These are phyloP conservation scores for Listronotus bonariensis DNA, from an alignment of 1,140 invertebrate genomes.

Conservation along the genomic window DNA sequence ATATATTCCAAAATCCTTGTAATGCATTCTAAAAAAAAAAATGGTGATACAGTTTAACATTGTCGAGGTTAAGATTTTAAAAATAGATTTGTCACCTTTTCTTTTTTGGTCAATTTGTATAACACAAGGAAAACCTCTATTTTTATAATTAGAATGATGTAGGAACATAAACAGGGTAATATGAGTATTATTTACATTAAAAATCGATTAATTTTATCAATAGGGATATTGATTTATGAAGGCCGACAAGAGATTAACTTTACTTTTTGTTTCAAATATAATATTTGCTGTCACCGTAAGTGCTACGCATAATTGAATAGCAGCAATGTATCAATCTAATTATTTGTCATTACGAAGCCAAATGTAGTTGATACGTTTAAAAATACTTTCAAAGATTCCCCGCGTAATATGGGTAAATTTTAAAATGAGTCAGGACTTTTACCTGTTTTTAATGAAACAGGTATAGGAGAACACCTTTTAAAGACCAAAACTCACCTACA, in stretches of 20 bases:
- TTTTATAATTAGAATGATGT: not conserved
- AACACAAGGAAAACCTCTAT: too few species aligned
- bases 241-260: not conserved
- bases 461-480: not conserved
- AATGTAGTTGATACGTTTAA: too few species aligned
- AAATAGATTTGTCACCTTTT: not conserved
- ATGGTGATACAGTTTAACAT: too few species aligned
- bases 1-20: too few species aligned
- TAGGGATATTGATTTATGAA: conserved; percentile 4
- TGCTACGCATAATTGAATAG: not conserved
- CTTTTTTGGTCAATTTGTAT: not conserved
- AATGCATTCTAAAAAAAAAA: too few species aligned
- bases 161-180: not conserved
- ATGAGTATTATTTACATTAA: not conserved
- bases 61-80: too few species aligned
- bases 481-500: not conserved
- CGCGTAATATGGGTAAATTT: too few species aligned
- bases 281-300: not conserved
- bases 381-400: too few species aligned
- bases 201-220: conserved; percentile 5
- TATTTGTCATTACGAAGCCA: too few species aligned
- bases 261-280: not conserved
- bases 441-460: not conserved
- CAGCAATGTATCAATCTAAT: too few species aligned
- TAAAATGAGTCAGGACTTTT: not conserved